Base-by-base conservation (phyloP, 2,888 invertebrate genomes). In the Drosophila robusta region DNA sequence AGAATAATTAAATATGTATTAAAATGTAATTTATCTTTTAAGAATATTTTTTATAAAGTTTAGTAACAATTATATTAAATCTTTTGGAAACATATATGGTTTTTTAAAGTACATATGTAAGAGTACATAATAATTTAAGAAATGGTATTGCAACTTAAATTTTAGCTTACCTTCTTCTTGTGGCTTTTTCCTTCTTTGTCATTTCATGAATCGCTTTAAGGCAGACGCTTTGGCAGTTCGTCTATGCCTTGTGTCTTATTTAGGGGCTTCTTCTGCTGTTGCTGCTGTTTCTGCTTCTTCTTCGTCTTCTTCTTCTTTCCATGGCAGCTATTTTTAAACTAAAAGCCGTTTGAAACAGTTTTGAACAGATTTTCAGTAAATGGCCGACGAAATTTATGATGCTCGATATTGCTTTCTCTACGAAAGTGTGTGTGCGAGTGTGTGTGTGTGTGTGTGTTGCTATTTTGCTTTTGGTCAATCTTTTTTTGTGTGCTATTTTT, bases 271-370 rank as follows among this genome's bases (percentile, higher is more conserved):
- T 58, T 55, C 47, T 58, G 18, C 52, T 29, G 45, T 42, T 69
- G 24, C 63, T 26, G 75, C 14, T 44, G 58, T 64, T 62, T 64
- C 39, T 73, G 18, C 56, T 58, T 46, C n/a, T 9, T 26, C 32
- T 60, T 34, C 9, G 29, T 29, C 39, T 22, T 34, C 51, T 11
- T 44, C 36, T 22, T 9, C 36, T 16, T 29, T 16, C n/a, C 44
- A 24, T 16, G 46, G 55, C 49, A 12, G 47, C 75, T 75, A 75
- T 75, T 75, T 75, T 67, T 68, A 60, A 41, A 45, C 45, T 76
- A 61, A 68, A 77, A 73, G 56, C 41, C 78, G 62, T 78, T 84
- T 87, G 41, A 87, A 82, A 72, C 75, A 84, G 64, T 78, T 81
- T 77, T 65, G 55, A 75, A 57, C 61, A 64, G 38, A 52, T 76